These are phyloP conservation scores for Pharmacophagus antenor DNA, from an alignment of 2,888 invertebrate species.

Conservation along the genomic window DNA sequence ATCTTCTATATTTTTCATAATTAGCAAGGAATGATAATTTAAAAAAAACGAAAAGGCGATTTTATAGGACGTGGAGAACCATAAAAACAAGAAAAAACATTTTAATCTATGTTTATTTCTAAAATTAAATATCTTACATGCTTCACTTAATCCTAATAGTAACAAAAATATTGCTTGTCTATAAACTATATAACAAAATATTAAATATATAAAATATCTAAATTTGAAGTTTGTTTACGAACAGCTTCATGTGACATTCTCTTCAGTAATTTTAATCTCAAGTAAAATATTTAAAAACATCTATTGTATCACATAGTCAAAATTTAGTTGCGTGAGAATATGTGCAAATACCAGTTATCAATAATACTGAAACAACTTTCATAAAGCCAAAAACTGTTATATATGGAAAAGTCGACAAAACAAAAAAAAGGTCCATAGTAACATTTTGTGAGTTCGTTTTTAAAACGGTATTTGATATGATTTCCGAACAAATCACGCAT, in stretches of 20 bases:
- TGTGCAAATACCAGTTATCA: background rate
- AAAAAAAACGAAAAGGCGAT: background rate
- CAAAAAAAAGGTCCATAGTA: too few species aligned
- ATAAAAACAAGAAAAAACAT: constrained; percentile 36
- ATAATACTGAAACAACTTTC: background rate
- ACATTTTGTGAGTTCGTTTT: too few species aligned
- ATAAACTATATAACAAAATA: constrained; percentile 51
- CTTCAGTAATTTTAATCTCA: background rate
- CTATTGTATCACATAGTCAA: background rate
- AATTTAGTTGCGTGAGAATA: background rate
- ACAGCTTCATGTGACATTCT: background rate
- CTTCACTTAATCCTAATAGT: constrained; percentile 63
- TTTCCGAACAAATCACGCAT: background rate
- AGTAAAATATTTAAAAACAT: background rate
- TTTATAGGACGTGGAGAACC: constrained; percentile 13
- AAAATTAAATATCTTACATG: constrained; percentile 65
- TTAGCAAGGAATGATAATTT: background rate
- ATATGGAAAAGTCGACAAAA: background rate
- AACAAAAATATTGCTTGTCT: constrained; percentile 76
- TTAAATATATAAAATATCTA: constrained; percentile 32
- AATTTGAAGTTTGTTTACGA: constrained; percentile 7
- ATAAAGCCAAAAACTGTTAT: background rate
- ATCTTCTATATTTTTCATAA: background rate
- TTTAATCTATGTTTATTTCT: constrained; percentile 69
- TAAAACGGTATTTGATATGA: too few species aligned